Percentiles rank a stretch among this genome's conserved stretches.
These are phyloP conservation scores for Cydia splendana DNA, from an alignment of 1,140 invertebrate genomes.

Conservation along the genomic window DNA sequence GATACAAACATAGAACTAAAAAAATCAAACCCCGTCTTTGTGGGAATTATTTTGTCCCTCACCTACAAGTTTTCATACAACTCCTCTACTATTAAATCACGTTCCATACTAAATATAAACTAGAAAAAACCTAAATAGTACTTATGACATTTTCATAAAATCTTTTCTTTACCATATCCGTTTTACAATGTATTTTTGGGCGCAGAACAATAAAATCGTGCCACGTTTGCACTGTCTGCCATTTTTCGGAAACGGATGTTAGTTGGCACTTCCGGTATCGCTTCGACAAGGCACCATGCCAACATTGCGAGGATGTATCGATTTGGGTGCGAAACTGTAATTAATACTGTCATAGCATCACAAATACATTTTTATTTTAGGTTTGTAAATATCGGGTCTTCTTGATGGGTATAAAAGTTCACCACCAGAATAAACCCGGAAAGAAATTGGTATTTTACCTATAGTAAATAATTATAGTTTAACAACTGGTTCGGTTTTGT, in stretches of 20 bases:
- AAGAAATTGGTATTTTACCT: too few relatives aligned
- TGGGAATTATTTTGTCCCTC: too few relatives aligned
- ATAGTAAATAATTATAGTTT: too few relatives aligned
- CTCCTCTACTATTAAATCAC: too few relatives aligned
- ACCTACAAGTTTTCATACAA: too few relatives aligned
- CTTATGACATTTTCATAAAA: slow-evolving; percentile 2
- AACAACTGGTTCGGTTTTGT: too few relatives aligned
- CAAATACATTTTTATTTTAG: not conserved
- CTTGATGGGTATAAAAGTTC: too few relatives aligned
- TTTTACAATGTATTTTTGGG: slow-evolving; percentile 12
- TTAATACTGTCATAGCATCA: slow-evolving; percentile 16
- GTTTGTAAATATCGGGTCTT: too few relatives aligned
- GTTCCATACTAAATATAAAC: too few relatives aligned
- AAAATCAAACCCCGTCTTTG: too few relatives aligned
- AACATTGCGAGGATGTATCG: slow-evolving; percentile 42
- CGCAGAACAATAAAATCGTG: slow-evolving; percentile 48
- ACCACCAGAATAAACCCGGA: too few relatives aligned
- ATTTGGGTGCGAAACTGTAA: slow-evolving; percentile 40
- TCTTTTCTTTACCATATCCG: not conserved
- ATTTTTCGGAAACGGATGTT: slow-evolving; percentile 65
- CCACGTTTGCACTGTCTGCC: slow-evolving; percentile 54
- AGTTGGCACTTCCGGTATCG: slow-evolving; percentile 62
- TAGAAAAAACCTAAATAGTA: not conserved
- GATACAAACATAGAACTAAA: too few relatives aligned
- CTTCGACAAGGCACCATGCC: slow-evolving; percentile 52